phyloP scores from a whole-genome alignment of 2,797 vertebrate species.

The Bovichtus variegatus region DNA sequence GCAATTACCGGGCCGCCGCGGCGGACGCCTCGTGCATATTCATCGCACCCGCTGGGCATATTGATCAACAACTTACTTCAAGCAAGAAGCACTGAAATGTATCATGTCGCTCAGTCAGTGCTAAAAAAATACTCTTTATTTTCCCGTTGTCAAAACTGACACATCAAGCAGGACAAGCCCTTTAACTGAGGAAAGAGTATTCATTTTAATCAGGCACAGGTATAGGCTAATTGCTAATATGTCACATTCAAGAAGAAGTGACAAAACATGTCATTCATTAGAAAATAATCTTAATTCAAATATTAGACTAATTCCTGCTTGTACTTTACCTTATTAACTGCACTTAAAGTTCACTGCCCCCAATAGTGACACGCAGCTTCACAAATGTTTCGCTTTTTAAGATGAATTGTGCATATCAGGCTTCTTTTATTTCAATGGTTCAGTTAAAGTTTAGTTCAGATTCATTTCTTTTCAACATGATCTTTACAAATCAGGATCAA shows the following conservation, averaged over 20 bases:
- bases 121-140: conserved; percentile 45
- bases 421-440: neutral
- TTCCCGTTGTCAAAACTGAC: conserved; percentile 63
- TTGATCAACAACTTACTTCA: conserved; percentile 92
- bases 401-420: neutral
- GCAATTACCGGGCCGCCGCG: conserved; percentile 95
- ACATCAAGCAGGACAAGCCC: conserved; percentile 49
- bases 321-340: conserved; percentile 47
- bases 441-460: conserved; percentile 18
- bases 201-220: conserved; percentile 60
- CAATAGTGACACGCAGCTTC: neutral
- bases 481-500: conserved; percentile 37
- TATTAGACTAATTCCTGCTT: conserved; percentile 36
- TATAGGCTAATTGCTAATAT: conserved; percentile 53
- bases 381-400: neutral
- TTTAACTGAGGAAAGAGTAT: conserved; percentile 42
- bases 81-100: conserved; percentile 68
- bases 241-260: conserved; percentile 21
- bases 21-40: conserved; percentile 96
- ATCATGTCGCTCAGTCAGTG: conserved; percentile 54
- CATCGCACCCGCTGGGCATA: conserved; percentile 95
- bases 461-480: conserved; percentile 24
- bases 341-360: conserved; percentile 35
- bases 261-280: conserved; percentile 54
- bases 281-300: conserved; percentile 40